Evolutionary conservation across 2,888 invertebrate species (phyloP).

Genomic region (Eucriotettix oculatus): DNA sequence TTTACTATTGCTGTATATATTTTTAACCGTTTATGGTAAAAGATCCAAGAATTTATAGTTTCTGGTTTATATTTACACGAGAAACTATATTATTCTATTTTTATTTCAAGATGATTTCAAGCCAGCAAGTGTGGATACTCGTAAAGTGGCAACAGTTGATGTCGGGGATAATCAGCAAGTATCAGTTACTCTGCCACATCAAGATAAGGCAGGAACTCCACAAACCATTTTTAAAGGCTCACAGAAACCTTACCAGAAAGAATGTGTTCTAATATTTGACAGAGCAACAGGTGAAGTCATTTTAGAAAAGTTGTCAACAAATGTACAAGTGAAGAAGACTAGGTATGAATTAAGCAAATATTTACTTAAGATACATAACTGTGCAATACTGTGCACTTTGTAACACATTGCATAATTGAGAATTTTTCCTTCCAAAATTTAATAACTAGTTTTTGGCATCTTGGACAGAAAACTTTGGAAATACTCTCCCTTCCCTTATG

Average conservation of each 20-base stretch:
- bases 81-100: constrained; percentile 13
- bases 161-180: constrained; percentile 82
- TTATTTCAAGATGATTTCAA: constrained; percentile 81
- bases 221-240: constrained; percentile 92
- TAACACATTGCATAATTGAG: no score
- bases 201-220: constrained; percentile 79
- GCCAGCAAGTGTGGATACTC: constrained; percentile 91
- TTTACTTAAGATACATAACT: no score
- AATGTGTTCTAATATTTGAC: constrained; percentile 90
- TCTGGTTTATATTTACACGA: not conserved
- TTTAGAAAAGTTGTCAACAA: constrained; percentile 77
- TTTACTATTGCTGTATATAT: not conserved
- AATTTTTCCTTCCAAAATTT: no score
- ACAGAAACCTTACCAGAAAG: constrained; percentile 78
- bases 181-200: constrained; percentile 84
- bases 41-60: not conserved
- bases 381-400: no score
- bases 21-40: not conserved
- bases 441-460: no score
- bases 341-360: constrained; percentile 32
- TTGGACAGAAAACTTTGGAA: no score
- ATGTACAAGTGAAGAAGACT: constrained; percentile 86
- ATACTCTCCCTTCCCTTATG: no score
- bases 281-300: constrained; percentile 84
- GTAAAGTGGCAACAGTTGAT: constrained; percentile 79